Conservation (phyloP, 2,797 vertebrate genomes). For the Zonotrichia albicollis region DNA sequence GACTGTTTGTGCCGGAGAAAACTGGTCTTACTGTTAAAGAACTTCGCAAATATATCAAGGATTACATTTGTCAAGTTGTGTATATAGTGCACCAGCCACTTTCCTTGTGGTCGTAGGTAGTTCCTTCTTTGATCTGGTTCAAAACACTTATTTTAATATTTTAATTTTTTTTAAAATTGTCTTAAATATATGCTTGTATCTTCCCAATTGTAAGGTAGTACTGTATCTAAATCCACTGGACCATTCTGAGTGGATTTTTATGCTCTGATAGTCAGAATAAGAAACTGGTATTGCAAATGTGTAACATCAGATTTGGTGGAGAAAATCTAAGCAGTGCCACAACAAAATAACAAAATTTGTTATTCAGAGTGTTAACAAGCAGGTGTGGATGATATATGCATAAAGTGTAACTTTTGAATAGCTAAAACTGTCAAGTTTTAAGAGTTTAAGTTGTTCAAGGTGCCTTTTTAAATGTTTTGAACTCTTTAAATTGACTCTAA, state of each 20-base stretch:
- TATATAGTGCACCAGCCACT: constrained; percentile 53
- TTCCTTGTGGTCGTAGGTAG: constrained; percentile 14
- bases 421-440: constrained; percentile 39
- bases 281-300: neutral
- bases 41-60: constrained; percentile 31
- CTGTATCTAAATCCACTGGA: constrained; percentile 24
- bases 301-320: neutral
- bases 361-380: constrained; percentile 45
- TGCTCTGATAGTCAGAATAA: constrained; percentile 6
- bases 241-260: constrained; percentile 40
- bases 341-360: neutral
- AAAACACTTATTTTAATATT: constrained; percentile 40
- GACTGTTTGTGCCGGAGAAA: constrained; percentile 1
- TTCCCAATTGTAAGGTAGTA: constrained; percentile 28
- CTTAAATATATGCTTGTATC: constrained; percentile 55
- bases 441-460: constrained; percentile 68
- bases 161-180: constrained; percentile 43
- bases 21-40: constrained; percentile 38
- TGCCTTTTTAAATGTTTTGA: constrained; percentile 72
- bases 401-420: constrained; percentile 19
- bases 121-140: constrained; percentile 52
- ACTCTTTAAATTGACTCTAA: constrained; percentile 49
- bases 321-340: constrained; percentile 17
- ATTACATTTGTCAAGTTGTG: constrained; percentile 33
- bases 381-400: constrained; percentile 24